Evolutionary conservation across 2,888 invertebrate genomes (phyloP).

Genomic region (Dendrolimus houi): DNA sequence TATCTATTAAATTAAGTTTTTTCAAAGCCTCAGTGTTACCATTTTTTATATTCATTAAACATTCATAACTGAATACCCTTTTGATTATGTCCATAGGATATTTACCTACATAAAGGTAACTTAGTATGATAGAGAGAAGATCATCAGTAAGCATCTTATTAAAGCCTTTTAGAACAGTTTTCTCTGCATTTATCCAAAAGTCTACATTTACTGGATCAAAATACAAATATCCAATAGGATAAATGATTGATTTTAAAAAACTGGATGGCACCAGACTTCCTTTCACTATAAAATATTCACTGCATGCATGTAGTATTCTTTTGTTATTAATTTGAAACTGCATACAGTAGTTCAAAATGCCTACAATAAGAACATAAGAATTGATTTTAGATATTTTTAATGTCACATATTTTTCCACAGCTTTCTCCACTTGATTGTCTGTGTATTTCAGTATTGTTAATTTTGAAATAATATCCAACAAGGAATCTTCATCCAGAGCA

Average conservation of each 20-base stretch:
- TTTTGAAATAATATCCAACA: conserved; percentile 70
- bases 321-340: conserved; percentile 75
- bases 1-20: conserved; percentile 79
- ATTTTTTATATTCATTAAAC: conserved; percentile 66
- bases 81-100: conserved; percentile 78
- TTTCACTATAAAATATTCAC: conserved; percentile 72
- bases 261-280: conserved; percentile 61
- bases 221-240: conserved; percentile 78
- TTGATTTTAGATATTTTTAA: conserved; percentile 61
- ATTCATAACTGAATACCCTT: conserved; percentile 77
- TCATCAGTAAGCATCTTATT: conserved; percentile 74
- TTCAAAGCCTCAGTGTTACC: conserved; percentile 54
- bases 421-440: conserved; percentile 73
- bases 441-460: conserved; percentile 72
- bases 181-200: conserved; percentile 78
- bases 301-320: conserved; percentile 74
- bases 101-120: conserved; percentile 78
- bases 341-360: conserved; percentile 78
- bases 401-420: conserved; percentile 78
- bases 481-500: conserved; percentile 72
- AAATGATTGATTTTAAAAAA: conserved; percentile 74
- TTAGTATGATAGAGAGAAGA: conserved; percentile 77
- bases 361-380: conserved; percentile 74
- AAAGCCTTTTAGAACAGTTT: conserved; percentile 71
- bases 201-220: conserved; percentile 65